These are phyloP conservation scores for Siniperca scherzeri DNA, from an alignment of 2,797 vertebrate species.

Conservation along the genomic window DNA sequence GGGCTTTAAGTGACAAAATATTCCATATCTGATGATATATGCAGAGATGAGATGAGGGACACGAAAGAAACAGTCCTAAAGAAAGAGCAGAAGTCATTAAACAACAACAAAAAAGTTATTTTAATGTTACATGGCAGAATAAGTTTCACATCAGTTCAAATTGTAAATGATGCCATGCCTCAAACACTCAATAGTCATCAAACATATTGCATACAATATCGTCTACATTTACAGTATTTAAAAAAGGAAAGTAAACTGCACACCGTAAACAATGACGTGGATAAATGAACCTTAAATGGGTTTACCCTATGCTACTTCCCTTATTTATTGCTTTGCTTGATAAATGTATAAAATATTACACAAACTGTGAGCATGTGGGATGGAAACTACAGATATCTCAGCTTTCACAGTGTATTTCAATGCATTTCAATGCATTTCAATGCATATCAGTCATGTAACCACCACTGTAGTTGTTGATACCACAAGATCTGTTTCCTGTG, in stretches of 20 bases:
- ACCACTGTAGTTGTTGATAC: constrained; percentile 23
- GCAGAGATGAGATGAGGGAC: background rate
- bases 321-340: background rate
- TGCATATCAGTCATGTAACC: constrained; percentile 2
- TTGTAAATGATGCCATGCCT: background rate
- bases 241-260: background rate
- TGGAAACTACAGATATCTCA: constrained; percentile 20
- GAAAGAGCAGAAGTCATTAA: background rate
- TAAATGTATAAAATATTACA: background rate
- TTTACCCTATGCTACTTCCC: background rate
- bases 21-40: background rate
- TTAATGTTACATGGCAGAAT: background rate
- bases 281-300: background rate
- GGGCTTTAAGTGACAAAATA: background rate
- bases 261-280: background rate
- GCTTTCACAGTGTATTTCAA: background rate
- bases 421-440: background rate
- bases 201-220: background rate
- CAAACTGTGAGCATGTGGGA: background rate
- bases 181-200: background rate
- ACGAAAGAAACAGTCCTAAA: background rate
- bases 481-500: constrained; percentile 57
- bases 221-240: background rate
- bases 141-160: background rate
- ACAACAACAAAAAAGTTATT: background rate